These are phyloP conservation scores for Apodemus speciosus DNA, from an alignment of 2,113 vertebrate species.

Conservation along the genomic window DNA sequence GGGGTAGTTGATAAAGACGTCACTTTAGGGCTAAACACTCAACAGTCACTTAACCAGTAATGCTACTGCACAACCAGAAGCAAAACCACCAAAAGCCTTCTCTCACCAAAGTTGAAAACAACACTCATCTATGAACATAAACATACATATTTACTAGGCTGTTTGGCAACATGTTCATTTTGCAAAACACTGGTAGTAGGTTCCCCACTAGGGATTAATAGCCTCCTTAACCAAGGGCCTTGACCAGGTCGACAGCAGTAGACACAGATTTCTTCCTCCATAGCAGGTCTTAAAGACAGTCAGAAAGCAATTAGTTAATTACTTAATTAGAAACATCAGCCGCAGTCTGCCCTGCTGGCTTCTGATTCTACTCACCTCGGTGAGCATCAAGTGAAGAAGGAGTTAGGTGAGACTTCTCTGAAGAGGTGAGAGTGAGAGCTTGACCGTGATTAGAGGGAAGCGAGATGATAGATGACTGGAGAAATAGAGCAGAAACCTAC, in stretches of 20 bases:
- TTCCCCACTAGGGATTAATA: background rate
- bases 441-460: background rate
- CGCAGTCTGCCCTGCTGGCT: background rate
- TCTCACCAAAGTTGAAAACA: background rate
- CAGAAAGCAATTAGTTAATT: background rate
- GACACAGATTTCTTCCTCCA: background rate
- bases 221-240: background rate
- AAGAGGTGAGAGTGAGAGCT: background rate
- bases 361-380: no score
- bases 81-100: background rate
- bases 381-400: background rate
- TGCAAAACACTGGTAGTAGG: background rate
- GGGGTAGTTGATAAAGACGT: no score
- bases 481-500: background rate
- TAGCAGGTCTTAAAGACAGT: background rate
- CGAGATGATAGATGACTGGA: background rate
- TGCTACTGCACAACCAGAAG: background rate
- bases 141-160: background rate
- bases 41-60: background rate
- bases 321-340: background rate
- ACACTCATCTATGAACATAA: background rate
- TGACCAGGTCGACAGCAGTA: background rate
- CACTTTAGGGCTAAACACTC: background rate
- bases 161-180: background rate
- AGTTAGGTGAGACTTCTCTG: background rate